Conservation (phyloP, 2,113 vertebrate genomes). For the Rhabdomys dilectus region DNA sequence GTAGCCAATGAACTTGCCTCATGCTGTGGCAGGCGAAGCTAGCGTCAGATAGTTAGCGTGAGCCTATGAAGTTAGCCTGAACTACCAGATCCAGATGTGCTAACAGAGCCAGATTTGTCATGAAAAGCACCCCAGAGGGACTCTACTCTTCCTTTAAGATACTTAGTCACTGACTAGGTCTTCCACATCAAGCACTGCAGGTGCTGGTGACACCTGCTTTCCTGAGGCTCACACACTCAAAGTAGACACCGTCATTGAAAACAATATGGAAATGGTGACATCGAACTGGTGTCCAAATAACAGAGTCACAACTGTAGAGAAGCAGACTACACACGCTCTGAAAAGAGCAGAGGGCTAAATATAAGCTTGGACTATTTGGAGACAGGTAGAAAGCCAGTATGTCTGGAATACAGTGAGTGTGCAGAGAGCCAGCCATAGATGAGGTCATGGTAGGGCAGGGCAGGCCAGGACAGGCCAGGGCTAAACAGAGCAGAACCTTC, state of each 20-base stretch:
- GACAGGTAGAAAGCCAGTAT: not conserved
- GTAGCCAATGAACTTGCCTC: not conserved
- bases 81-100: not conserved
- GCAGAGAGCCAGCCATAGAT: too few relatives aligned
- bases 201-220: not conserved
- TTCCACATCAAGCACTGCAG: not conserved
- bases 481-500: not conserved
- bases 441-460: not conserved
- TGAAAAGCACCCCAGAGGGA: not conserved
- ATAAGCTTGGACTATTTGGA: not conserved
- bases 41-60: not conserved
- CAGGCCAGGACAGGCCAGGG: too few relatives aligned
- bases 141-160: not conserved
- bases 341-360: not conserved
- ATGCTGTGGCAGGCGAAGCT: not conserved
- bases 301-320: not conserved
- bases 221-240: not conserved
- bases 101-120: too few relatives aligned
- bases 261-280: not conserved
- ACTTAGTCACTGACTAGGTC: not conserved
- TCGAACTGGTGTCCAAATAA: not conserved
- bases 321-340: not conserved
- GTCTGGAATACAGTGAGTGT: not conserved
- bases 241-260: not conserved
- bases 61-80: not conserved